Evolutionary conservation across 1,140 invertebrate species (phyloP).

Genomic region (Trichonephila inaurata): DNA sequence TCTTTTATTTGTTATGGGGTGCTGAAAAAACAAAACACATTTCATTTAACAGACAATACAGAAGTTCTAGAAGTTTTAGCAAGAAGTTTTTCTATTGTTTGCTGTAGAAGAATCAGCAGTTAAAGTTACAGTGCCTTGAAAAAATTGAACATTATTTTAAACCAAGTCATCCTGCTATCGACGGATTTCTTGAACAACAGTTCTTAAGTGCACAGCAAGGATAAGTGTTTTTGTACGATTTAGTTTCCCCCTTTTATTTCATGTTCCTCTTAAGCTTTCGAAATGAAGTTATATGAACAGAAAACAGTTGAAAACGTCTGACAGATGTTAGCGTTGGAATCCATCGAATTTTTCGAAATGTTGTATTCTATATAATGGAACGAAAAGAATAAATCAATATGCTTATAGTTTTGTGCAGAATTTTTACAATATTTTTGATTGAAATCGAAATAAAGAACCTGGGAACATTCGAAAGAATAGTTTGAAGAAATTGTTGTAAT

Average conservation of each 20-base stretch:
- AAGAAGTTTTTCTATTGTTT: slow-evolving; percentile 51
- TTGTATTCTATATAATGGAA: slow-evolving; percentile 39
- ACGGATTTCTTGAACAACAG: neutral
- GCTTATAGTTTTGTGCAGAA: neutral
- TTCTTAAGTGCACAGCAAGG: slow-evolving; percentile 5
- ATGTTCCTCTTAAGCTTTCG: neutral
- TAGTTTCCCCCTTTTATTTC: slow-evolving; percentile 10
- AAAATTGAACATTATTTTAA: slow-evolving; percentile 27
- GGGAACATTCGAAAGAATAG: slow-evolving; percentile 5
- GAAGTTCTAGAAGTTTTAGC: slow-evolving; percentile 72
- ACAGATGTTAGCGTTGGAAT: slow-evolving; percentile 29
- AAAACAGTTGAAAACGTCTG: slow-evolving; percentile 22
- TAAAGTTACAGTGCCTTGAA: slow-evolving; percentile 74
- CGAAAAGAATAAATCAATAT: neutral
- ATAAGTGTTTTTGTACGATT: slow-evolving; percentile 63
- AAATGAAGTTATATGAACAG: slow-evolving; percentile 29
- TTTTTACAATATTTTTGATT: neutral
- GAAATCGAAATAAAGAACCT: neutral
- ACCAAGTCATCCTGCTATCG: neutral
- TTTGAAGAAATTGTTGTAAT: neutral
- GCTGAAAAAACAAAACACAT: slow-evolving; percentile 64
- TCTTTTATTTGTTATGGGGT: neutral
- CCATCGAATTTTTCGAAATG: slow-evolving; percentile 19
- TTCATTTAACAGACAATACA: slow-evolving; percentile 66
- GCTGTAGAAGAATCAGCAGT: slow-evolving; percentile 68